These are phyloP conservation scores for Aythya baeri DNA, from an alignment of 2,113 vertebrate genomes.

Conservation along the genomic window DNA sequence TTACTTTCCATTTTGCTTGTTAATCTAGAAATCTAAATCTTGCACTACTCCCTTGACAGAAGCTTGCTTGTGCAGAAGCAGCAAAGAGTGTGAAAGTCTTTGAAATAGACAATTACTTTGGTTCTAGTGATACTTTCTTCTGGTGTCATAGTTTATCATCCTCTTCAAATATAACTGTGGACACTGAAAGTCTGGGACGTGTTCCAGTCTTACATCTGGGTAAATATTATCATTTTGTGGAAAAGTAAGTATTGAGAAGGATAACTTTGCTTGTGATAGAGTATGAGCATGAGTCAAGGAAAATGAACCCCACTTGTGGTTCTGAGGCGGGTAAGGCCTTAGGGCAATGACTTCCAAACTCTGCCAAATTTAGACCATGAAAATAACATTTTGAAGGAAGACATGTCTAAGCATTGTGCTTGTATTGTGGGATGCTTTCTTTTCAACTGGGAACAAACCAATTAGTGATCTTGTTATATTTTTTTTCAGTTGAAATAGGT, in stretches of 20 bases:
- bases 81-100: not conserved
- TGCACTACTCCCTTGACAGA: not conserved
- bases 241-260: not conserved
- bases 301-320: not conserved
- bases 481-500: not conserved
- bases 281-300: not conserved
- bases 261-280: not conserved
- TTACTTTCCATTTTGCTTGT: not conserved
- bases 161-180: not conserved
- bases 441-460: not conserved
- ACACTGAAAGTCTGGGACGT: not conserved
- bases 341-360: not conserved
- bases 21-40: not conserved
- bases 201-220: not conserved
- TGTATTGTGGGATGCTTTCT: not conserved
- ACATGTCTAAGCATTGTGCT: not conserved
- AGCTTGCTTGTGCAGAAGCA: fast-evolving
- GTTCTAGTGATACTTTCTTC: not conserved
- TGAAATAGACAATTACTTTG: not conserved
- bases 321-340: not conserved
- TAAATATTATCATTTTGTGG: not conserved
- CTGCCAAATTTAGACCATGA: not conserved
- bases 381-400: not conserved
- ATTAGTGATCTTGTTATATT: not conserved
- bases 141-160: not conserved